A percentile compares a stretch with the other conserved stretches of the same genome.
Evolutionary conservation across 1,140 invertebrate species (phyloP).

Genomic region (Melanaphis sacchari): DNA sequence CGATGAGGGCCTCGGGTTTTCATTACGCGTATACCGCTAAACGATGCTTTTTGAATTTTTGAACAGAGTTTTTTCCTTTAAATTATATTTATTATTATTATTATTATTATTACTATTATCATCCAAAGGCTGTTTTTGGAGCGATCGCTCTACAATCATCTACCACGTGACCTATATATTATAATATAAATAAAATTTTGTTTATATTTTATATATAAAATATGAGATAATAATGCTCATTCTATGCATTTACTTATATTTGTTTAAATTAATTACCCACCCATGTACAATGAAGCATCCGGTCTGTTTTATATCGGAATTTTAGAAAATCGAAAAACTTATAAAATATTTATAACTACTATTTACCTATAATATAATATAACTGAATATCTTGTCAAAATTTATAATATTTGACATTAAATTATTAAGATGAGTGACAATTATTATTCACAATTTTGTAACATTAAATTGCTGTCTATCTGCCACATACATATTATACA

Average conservation of each 20-base stretch:
- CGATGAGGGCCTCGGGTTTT: neutral
- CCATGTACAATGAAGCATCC: neutral
- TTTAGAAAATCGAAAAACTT: neutral
- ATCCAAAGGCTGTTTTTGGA: neutral
- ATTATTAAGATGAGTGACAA: neutral
- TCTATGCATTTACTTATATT: neutral
- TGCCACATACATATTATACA: neutral
- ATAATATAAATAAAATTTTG: neutral
- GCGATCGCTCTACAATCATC: neutral
- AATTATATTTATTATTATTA: neutral
- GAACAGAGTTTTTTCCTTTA: neutral
- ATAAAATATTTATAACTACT: neutral
- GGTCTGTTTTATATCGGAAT: neutral
- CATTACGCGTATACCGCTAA: slow-evolving; percentile 29
- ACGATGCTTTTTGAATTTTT: slow-evolving; percentile 53
- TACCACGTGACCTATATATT: neutral
- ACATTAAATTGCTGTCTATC: neutral
- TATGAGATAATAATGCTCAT: neutral
- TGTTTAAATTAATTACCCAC: neutral
- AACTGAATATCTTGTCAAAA: neutral
- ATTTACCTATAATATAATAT: too few relatives aligned
- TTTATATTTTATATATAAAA: neutral
- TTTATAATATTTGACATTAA: neutral
- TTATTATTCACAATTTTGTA: neutral
- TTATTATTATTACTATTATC: neutral